phyloP scores from a whole-genome alignment of 2,797 vertebrate species.

The Tympanoctomys barrerae region DNA sequence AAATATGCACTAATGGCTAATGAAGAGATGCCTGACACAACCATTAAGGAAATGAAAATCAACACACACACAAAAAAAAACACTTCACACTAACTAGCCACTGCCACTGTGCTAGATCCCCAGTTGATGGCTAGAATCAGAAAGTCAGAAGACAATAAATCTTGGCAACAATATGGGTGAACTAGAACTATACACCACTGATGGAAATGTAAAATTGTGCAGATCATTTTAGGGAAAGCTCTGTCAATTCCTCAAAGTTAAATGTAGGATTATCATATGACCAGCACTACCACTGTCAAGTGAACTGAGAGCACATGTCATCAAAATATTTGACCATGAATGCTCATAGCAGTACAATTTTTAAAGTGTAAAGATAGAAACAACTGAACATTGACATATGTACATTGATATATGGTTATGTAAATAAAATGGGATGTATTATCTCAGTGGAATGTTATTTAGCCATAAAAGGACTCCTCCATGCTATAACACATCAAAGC shows the following conservation, averaged over 20 bases:
- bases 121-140: background rate
- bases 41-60: conserved; percentile 32
- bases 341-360: background rate
- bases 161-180: background rate
- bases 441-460: background rate
- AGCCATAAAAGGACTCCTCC: background rate
- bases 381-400: background rate
- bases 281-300: background rate
- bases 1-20: background rate
- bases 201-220: background rate
- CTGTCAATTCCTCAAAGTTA: conserved; percentile 12
- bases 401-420: background rate
- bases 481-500: background rate
- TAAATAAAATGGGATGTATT: background rate
- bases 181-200: background rate
- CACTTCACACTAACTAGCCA: background rate
- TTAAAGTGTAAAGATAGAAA: background rate
- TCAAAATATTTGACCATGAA: background rate
- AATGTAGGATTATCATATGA: background rate
- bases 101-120: too few relatives aligned
- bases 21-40: background rate
- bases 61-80: background rate
- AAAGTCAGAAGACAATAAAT: background rate
- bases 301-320: background rate
- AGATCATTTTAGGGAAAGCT: background rate